Evolutionary conservation across 2,113 vertebrate species (phyloP).

Genomic region (Chitala chitala): DNA sequence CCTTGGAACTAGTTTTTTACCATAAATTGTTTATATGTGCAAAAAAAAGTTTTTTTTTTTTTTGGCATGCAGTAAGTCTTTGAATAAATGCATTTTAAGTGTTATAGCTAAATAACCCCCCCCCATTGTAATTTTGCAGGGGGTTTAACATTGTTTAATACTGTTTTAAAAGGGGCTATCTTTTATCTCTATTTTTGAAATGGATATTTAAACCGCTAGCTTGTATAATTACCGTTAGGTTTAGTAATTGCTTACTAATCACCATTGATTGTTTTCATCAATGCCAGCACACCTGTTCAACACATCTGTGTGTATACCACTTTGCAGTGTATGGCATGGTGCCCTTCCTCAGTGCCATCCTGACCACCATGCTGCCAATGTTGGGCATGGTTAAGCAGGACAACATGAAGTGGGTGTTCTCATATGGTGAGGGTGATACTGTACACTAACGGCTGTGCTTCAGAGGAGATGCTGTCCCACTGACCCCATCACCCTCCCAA

Average conservation of each 20-base stretch:
- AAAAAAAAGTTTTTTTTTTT: too few relatives aligned
- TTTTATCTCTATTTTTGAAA: too few relatives aligned
- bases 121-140: too few relatives aligned
- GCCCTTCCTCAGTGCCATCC: constrained; percentile 83
- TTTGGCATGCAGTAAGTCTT: too few relatives aligned
- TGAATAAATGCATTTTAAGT: too few relatives aligned
- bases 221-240: too few relatives aligned
- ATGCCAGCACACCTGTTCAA: neutral
- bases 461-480: neutral
- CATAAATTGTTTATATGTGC: neutral
- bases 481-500: neutral
- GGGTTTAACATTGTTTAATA: too few relatives aligned
- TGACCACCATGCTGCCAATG: constrained; percentile 91
- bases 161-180: too few relatives aligned
- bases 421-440: constrained; percentile 61
- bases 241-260: neutral
- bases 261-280: neutral
- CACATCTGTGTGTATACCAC: neutral
- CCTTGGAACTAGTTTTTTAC: neutral
- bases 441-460: constrained; percentile 37
- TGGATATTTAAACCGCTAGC: too few relatives aligned
- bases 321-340: constrained; percentile 85
- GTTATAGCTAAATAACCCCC: too few relatives aligned
- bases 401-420: constrained; percentile 76
- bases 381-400: constrained; percentile 80